Evolutionary conservation across 2,113 vertebrate species (phyloP), one percentile per base, ranked within the genome.

Genomic region (Larimichthys crocea): DNA sequence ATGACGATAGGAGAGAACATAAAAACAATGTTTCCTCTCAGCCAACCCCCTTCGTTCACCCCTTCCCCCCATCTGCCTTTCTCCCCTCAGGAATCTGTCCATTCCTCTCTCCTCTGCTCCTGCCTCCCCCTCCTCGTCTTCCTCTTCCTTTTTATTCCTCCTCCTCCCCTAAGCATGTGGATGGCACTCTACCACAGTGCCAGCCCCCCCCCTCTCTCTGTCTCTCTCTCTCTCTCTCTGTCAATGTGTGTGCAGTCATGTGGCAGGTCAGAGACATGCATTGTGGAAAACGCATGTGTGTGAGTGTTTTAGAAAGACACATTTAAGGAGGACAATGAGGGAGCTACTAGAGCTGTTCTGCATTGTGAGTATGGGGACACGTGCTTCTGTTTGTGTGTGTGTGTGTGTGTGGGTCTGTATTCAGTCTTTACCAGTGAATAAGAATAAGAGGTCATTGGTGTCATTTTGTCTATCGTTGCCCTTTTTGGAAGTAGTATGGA

Each of bases 251-350:
- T 85, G 85, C 89, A 88, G 87, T 92, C 89, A 92, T 90, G 90
- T 92, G 85, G 84, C 83, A 85, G 89, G 89, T 87, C 85, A 91
- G 84, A 87, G 82, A 79, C 81, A 88, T 91, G 85, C 86, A 88
- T 86, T 73, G 83, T 80, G 88, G 83, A 88, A 86, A 91, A 73
- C 59, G 80, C 60, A 40, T 86, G 89, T 91, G 82, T 93, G 86
- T 90, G 84, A 83, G 76, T 87, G 86, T 86, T 61, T 40, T 84
- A 86, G 83, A 87, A 81, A 91, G 80, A 90, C 82, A 86, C 89
- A 70, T 89, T 93, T 90, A 90, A 92, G 88, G 90, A 91, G 86
- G 92, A 93, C 92, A 93, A 94, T 94, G 93, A 94, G 87, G 92
- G 92, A 93, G 89, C 81, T 92, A 90, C 91, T 93, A 91, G 91